Evolutionary conservation across 2,888 invertebrate genomes (phyloP), one percentile per base, ranked within the genome.

Genomic region (Caenorhabditis zanzibari): DNA sequence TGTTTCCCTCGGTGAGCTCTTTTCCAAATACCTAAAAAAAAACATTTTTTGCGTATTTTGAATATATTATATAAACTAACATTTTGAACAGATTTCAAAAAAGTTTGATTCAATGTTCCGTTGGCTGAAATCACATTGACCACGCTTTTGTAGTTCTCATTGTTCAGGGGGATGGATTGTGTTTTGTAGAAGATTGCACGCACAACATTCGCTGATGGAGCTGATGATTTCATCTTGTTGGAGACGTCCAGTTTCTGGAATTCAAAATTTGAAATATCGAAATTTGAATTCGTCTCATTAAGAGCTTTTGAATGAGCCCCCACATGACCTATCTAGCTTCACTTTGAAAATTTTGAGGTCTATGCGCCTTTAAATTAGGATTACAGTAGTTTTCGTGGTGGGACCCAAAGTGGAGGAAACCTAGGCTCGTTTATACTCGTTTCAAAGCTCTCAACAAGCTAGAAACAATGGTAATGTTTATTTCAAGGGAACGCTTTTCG

Each of bases 21-120:
- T 87, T 88, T 19, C 88, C 86, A 58, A 90, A 90, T 0, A 90
- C 89, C 90, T 90, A 26, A 19, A 86, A 84, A 49, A 26, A n/a
- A n/a, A n/a, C n/a, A n/a, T n/a, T n/a, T n/a, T n/a, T n/a, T n/a
- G n/a, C n/a, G n/a, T n/a, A n/a, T n/a, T n/a, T n/a, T n/a, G n/a
- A n/a, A n/a, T n/a, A n/a, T n/a, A n/a, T n/a, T n/a, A n/a, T n/a
- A n/a, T n/a, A n/a, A n/a, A 10, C 52, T 52, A 80, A 95, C 93
- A 90, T 94, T 94, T 88, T 94, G 94, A 38, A 95, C 93, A 44
- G 94, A 93, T 91, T 95, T 94, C 90, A 95, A 95, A 22, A 95
- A 93, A 2, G 94, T 93, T 68, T 94, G 93, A 35, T 94, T 93
- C 14, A 95, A 94, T 28, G 95, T 94, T 87, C 94, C 95, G 58